Base-by-base conservation (phyloP, 2,113 vertebrate genomes). In the Melanostigma gelatinosum region DNA sequence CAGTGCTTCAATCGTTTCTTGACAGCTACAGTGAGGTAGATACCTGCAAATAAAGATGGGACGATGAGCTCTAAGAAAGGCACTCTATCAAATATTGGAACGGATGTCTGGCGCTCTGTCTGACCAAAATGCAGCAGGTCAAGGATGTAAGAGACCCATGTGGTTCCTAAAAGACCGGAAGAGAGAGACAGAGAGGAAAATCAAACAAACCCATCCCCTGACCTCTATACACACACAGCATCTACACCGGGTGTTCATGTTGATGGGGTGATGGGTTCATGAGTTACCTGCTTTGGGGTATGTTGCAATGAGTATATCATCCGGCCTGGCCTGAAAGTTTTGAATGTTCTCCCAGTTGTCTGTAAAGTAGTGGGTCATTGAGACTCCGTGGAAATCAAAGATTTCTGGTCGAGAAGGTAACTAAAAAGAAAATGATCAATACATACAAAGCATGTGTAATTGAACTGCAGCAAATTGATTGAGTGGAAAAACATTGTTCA, bases 201-300 rank as follows among this genome's bases (percentile, higher is more conserved):
- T 9, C 22, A 63, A 20, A 27, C 10, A 0, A 48, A 36, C 5
- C 0, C 0, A 34, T 22, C 22, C 7, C 0, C 7, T 34, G 11
- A 63, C 6, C 18, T 72, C 15, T 4, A 11, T 57, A n/a, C 12
- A 11, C 12, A 11, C 5, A 64, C 50, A 16, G 1, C 10, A 36
- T 36, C 29, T 16, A 48, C 3, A 24, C 8, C 29, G 10, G 2
- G 0, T 29, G 29, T 12, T 29, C 2, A 42, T 32, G 20, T 15
- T 9, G 48, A 3, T 68, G 12, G 0, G 55, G 75, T 8, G 2
- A 52, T 10, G 46, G 46, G 16, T 2, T 50, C 1, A 20, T 50
- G 22, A 4, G 29, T 36, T n/a, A 96, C 96, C 96, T 93, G 96
- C 94, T 92, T 96, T 96, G 11, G 96, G 95, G 77, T 95, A 96